Conservation (phyloP, 2,888 invertebrate genomes). For the Aelia acuminata region DNA sequence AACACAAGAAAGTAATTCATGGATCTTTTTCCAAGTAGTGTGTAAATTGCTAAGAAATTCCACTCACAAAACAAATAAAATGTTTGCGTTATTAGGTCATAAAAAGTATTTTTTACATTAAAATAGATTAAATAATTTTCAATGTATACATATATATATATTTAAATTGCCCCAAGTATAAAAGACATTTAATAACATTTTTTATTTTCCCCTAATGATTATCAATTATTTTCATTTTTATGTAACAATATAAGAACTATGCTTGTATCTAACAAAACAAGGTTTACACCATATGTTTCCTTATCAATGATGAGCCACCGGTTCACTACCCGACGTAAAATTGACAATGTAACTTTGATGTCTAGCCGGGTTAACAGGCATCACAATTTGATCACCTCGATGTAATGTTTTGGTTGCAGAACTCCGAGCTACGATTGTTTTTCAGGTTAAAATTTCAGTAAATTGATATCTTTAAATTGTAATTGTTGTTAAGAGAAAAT, state of each 20-base stretch:
- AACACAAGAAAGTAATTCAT: no score
- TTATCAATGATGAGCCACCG: background rate
- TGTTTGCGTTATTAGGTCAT: no score
- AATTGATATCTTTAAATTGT: background rate
- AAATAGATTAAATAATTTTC: no score
- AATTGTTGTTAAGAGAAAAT: no score
- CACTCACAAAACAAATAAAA: no score
- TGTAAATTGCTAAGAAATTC: no score
- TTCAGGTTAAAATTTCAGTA: background rate
- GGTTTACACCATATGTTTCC: background rate
- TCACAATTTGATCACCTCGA: background rate
- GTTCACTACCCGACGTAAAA: background rate
- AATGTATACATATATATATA: no score
- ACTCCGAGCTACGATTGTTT: background rate
- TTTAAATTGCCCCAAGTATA: no score
- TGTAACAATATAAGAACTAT: background rate
- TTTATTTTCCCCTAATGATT: background rate
- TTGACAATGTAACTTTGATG: constrained; percentile 7
- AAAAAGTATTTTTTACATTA: no score
- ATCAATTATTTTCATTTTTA: background rate
- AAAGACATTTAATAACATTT: no score
- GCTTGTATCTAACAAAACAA: background rate
- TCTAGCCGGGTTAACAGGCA: constrained; percentile 5
- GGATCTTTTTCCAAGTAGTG: no score
- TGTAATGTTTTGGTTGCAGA: background rate